Evolutionary conservation across 2,888 invertebrate genomes (phyloP), one percentile per base, ranked within the genome.

Genomic region (Mesorhabditis belari): DNA sequence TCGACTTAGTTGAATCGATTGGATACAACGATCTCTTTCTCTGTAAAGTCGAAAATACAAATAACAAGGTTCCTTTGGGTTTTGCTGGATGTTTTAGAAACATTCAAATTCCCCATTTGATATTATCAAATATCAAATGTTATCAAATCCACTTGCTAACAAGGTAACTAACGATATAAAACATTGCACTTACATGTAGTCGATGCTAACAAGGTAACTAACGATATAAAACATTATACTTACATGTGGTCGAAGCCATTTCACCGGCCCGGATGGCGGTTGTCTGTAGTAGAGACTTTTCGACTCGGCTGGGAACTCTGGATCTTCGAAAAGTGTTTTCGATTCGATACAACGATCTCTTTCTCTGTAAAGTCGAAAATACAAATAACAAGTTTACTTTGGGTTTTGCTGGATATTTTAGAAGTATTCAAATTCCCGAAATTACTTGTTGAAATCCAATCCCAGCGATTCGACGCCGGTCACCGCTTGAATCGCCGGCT

Each of bases 241-340:
- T 50, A 60, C 60, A 84, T 87, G 86, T 21, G 96, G 96, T 69
- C 96, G 85, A 74, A 88, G 87, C 96, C 98, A 98, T 83, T 91
- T 89, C 75, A 93, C 88, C 27, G 87, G 86, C 72, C 90, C 86
- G 75, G 90, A 89, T 25, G 91, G 88, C 54, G 88, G 86, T 77
- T 88, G 88, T 80, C 91, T 92, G 83, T 88, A 94, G 84, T 88
- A 90, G 49, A 93, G 84, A 24, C 91, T 90, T 60, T 88, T 86
- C 81, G 90, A 88, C 29, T 85, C 85, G 0, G 92, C 88, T 0
- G 89, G 90, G 82, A 94, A 94, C 78, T 91, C 89, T 0, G 90
- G 89, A 84, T 94, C 94, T 57, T 66, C 63, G 27, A 66, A 66
- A 3, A 63, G 60, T 0, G 86, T 85, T 5, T 90, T 90, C 27